Conservation (phyloP, 2,113 vertebrate species). For the Balaeniceps rex region DNA sequence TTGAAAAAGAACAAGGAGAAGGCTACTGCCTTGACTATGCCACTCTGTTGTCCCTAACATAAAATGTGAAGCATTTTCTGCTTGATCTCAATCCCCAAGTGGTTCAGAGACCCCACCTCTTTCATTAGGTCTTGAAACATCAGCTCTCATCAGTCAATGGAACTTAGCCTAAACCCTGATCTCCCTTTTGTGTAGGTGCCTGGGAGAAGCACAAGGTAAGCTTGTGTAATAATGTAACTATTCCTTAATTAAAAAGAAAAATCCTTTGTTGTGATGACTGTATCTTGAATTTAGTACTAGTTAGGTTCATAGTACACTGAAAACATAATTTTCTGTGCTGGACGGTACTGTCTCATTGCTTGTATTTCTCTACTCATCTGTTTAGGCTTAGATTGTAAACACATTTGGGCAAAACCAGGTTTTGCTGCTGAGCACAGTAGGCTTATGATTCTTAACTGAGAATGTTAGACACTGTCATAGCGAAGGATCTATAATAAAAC, state of each 20-base stretch:
- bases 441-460: background rate
- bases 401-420: background rate
- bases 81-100: background rate
- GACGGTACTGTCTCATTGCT: background rate
- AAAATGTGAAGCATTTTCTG: background rate
- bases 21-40: background rate
- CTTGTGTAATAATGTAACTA: background rate
- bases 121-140: background rate
- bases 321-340: background rate
- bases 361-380: background rate
- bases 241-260: background rate
- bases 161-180: background rate
- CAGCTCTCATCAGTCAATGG: background rate
- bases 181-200: background rate
- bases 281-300: background rate
- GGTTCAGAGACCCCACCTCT: background rate
- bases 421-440: background rate
- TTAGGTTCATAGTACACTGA: background rate
- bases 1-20: background rate
- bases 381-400: background rate
- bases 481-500: background rate
- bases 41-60: background rate
- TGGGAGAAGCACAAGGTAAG: background rate
- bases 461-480: background rate
- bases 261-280: background rate